Percentiles rank a stretch among this genome's conserved stretches.
Evolutionary conservation across 2,888 invertebrate genomes (phyloP).

Genomic region (Neoascia interrupta): DNA sequence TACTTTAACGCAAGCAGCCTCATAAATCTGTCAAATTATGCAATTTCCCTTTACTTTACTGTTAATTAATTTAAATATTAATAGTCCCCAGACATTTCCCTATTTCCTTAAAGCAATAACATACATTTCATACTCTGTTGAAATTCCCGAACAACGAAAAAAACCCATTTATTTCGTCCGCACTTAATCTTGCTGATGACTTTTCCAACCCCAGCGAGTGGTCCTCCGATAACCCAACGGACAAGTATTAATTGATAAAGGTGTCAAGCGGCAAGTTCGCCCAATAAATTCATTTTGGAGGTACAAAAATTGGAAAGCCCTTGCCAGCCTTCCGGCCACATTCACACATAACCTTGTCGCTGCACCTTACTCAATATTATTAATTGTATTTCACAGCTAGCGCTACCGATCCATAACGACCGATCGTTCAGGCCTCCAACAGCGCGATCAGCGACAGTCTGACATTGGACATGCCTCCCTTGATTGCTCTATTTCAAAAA

Average conservation of each 20-base stretch:
- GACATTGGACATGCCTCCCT: neutral
- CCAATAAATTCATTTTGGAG: constrained; percentile 27
- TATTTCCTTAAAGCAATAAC: no score
- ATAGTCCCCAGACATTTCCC: no score
- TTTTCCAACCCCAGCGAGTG: no score
- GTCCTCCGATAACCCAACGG: no score
- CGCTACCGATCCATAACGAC: constrained; percentile 11
- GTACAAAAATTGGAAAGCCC: neutral
- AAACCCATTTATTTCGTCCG: no score
- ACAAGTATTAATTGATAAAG: constrained; percentile 59
- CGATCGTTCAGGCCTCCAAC: constrained; percentile 21
- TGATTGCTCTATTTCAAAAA: constrained; percentile 47
- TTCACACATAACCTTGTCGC: constrained; percentile 26
- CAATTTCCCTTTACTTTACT: no score
- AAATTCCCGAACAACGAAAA: no score
- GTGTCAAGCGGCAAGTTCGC: constrained; percentile 49
- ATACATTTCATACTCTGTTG: no score
- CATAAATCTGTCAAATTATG: no score
- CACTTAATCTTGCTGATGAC: no score
- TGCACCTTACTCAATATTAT: constrained; percentile 20
- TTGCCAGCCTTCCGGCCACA: neutral
- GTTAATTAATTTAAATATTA: no score
- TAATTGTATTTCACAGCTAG: constrained; percentile 45
- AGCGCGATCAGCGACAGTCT: constrained; percentile 14
- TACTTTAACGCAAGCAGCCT: no score